These are phyloP conservation scores for Carlito syrichta DNA, from an alignment of 2,113 vertebrate genomes.

Conservation along the genomic window DNA sequence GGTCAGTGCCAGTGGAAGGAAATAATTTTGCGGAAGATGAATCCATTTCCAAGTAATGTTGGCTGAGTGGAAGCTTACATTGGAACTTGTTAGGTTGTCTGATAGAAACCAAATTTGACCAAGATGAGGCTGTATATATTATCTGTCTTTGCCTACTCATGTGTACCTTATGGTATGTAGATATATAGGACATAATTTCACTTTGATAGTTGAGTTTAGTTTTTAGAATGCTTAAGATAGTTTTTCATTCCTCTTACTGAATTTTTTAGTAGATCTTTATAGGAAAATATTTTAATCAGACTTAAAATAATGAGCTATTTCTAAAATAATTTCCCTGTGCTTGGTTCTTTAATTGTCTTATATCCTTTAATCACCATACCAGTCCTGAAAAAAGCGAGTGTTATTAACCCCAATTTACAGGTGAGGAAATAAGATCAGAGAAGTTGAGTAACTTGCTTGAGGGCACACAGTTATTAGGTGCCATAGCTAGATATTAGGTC, in stretches of 20 bases:
- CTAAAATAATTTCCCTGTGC: background rate
- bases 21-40: constrained; percentile 64
- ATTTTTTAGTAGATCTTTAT: background rate
- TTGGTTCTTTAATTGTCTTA: background rate
- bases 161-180: background rate
- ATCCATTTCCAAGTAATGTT: constrained; percentile 61
- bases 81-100: constrained; percentile 26
- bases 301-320: constrained; percentile 45
- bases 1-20: constrained; percentile 68
- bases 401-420: constrained; percentile 18
- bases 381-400: background rate
- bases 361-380: background rate
- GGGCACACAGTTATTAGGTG: background rate
- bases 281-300: constrained; percentile 21
- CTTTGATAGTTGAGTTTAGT: constrained; percentile 34
- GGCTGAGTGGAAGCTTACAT: constrained; percentile 54
- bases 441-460: background rate
- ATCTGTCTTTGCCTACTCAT: background rate
- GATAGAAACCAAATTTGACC: constrained; percentile 61
- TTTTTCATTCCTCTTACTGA: background rate
- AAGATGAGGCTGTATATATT: background rate
- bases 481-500: background rate
- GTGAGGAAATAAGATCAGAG: background rate
- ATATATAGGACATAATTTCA: background rate
- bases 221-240: background rate